phyloP scores from a whole-genome alignment of 2,113 vertebrate species.

The Lamprologus lemairii region DNA sequence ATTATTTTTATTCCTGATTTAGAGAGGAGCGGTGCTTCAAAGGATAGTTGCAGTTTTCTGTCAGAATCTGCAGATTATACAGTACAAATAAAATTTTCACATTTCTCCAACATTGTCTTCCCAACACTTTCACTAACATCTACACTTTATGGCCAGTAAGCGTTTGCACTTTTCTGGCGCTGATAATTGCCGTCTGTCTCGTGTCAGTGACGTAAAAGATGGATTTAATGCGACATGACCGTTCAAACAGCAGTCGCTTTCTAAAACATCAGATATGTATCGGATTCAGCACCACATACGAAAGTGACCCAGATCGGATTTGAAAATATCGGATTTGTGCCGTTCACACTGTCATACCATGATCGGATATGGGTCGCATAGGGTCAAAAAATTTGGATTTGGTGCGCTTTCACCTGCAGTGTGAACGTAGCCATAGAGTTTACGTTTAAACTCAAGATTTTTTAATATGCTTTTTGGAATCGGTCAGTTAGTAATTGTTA shows the following conservation, averaged over 20 bases:
- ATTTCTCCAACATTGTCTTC: neutral
- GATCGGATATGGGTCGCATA: neutral
- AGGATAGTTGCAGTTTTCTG: neutral
- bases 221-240: neutral
- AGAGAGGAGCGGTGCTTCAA: neutral
- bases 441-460: neutral
- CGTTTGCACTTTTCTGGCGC: rapidly evolving
- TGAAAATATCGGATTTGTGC: neutral
- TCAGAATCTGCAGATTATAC: neutral
- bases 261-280: neutral
- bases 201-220: neutral
- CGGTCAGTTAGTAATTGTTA: neutral
- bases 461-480: neutral
- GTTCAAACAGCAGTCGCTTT: neutral
- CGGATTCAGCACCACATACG: neutral
- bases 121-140: neutral
- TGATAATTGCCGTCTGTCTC: neutral
- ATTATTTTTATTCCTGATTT: too few species aligned
- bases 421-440: neutral
- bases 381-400: rapidly evolving
- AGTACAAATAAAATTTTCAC: neutral
- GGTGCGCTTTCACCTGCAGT: neutral
- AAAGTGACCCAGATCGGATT: rapidly evolving
- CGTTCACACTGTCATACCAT: rapidly evolving
- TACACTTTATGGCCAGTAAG: neutral